Base-by-base conservation (phyloP, 2,797 vertebrate genomes). In the Pipistrellus kuhlii region DNA sequence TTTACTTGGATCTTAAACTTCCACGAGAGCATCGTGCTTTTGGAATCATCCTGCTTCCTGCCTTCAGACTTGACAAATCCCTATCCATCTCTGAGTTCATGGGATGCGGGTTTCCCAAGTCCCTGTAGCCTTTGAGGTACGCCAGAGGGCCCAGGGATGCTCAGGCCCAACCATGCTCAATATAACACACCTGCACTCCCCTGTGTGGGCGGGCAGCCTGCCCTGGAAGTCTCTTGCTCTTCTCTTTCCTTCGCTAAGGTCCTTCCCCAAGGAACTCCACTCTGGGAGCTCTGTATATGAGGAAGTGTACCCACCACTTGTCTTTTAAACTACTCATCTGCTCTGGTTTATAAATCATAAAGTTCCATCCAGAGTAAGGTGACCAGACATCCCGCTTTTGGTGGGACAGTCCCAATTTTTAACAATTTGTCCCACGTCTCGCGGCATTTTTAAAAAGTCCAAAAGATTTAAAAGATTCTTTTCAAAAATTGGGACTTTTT, bases 21-120 rank as follows among this genome's bases (percentile, higher is more conserved):
- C n/a, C 15, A 32, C 14, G 17, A 87, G 46, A 89, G 7, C 18
- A 30, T 59, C 1, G 2, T 87, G 25, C 23, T 82, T 93, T 93
- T 82, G 48, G 92, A 95, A 30, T 87, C 35, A 82, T 71, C 25
- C 62, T 73, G 38, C n/a, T 92, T 76, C 38, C 17, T 83, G 35
- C 46, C 41, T 94, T 93, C 35, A 35, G 59, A 64, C 78, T 59
- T 92, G 44, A 21, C 38, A 95, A 53, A 84, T 83, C 27, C 38
- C 44, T 71, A 23, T 90, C n/a, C 12, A 14, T 48, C 32, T 93
- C 55, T 93, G 51, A 69, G 9, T 23, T 66, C 21, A 32, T 2
- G 64, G 51, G 15, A 20, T 57, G 5, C 0, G 32, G 69, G 9
- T 18, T 66, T 93, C 62, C 3, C 20, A 77, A 87, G 46, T 18